A percentile compares a stretch with the other conserved stretches of the same genome.
Evolutionary conservation across 2,888 invertebrate genomes (phyloP).

Genomic region (Dromius quadrimaculatus): DNA sequence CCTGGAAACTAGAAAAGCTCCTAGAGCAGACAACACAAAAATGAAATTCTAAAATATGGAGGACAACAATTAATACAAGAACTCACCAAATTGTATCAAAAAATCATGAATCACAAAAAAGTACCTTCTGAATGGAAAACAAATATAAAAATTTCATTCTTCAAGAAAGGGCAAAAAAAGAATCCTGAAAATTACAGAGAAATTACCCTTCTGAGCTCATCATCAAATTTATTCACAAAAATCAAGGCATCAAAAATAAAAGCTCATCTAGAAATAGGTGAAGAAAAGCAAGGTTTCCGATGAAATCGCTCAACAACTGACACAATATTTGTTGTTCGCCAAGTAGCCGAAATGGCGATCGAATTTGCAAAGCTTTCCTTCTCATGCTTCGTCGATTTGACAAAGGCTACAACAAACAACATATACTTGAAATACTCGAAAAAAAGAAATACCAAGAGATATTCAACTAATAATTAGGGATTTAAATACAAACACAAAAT

Average conservation of each 20-base stretch:
- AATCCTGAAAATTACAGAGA: conserved; percentile 54
- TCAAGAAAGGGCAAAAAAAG: conserved; percentile 50
- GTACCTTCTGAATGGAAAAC: conserved; percentile 52
- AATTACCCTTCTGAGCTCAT: conserved; percentile 52
- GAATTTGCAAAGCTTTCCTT: conserved; percentile 40
- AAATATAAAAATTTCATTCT: conserved; percentile 28
- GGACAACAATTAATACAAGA: conserved; percentile 44
- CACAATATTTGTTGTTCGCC: conserved; percentile 42
- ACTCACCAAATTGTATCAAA: conserved; percentile 50
- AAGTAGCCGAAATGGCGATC: conserved; percentile 50
- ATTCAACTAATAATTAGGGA: conserved; percentile 43
- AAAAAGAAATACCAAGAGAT: conserved; percentile 39
- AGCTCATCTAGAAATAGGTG: conserved; percentile 20
- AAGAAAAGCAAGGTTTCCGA: too few relatives aligned
- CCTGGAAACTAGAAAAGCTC: conserved; percentile 48
- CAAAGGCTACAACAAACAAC: conserved; percentile 28
- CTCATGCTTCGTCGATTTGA: conserved; percentile 36
- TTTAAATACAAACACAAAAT: neutral
- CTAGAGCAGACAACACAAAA: conserved; percentile 44
- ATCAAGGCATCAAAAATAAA: conserved; percentile 36
- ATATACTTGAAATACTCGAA: conserved; percentile 43
- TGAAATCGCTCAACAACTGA: conserved; percentile 49
- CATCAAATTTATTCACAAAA: too few relatives aligned
- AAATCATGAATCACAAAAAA: conserved; percentile 38
- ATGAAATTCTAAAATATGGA: conserved; percentile 49